Evolutionary conservation across 2,113 vertebrate genomes (phyloP), one percentile per base, ranked within the genome.

Genomic region (Aptenodytes forsteri): DNA sequence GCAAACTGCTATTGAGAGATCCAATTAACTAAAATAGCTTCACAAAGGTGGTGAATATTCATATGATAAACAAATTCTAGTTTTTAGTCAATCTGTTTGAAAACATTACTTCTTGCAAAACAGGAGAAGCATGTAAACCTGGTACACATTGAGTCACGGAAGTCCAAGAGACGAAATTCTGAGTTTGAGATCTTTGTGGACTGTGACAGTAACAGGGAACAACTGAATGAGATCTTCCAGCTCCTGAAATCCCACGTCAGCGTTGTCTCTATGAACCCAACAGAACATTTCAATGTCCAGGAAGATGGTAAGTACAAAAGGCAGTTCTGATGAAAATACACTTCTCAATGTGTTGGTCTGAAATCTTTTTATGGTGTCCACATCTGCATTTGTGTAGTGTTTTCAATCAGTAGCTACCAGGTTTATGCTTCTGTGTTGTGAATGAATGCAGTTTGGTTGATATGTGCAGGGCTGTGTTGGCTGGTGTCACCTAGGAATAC

Each of bases 131-230:
- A 99, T 78, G 98, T 99, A 59, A 99, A 99, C 93, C 98, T 99
- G 73, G 98, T 99, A 36, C 99, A 99, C 95, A 99, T 99, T 5
- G 99, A 99, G 97, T 99, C 99, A 85, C 98, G 99, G 61, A 99
- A 99, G 97, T 99, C 99, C 54, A 99, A 98, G 96, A 98, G 99
- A 96, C 98, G 99, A 93, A 99, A 98, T 98, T 99, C 99, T 4
- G 99, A 99, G 97, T 99, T 99, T 71, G 99, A 99, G 97, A 99
- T 99, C 88, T 99, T 99, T 49, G 98, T 99, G 96, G 99, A 99
- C 96, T 99, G 99, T 77, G 99, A 99, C 98, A 99, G 99, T 95
- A 98, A 98, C 97, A 98, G 99, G 50, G 99, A 99, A 93, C 99
- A 99, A 92, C 96, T 99, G 94, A 99, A 99, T 40, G 99, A 99